Conservation (phyloP, 2,797 vertebrate species). For the Nasua narica region DNA sequence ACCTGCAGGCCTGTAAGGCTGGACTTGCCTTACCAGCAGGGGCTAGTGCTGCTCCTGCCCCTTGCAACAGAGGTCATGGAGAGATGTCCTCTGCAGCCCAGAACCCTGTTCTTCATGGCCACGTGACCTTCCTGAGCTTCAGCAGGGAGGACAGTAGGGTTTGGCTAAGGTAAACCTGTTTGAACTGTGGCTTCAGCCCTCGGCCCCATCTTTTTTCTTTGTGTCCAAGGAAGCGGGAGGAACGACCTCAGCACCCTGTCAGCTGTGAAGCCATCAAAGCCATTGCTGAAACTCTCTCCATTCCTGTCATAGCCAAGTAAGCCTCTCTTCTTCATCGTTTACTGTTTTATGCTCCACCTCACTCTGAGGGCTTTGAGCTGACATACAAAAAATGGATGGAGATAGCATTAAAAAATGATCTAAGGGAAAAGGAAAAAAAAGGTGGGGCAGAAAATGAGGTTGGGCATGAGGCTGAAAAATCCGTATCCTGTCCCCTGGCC, state of each 20-base stretch:
- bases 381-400: not conserved
- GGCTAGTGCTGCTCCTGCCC: not conserved
- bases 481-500: not conserved
- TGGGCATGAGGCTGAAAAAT: not conserved
- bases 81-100: not conserved
- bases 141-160: not conserved
- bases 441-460: not conserved
- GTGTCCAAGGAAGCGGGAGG: conserved; percentile 92
- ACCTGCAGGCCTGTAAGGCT: not conserved
- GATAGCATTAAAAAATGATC: not conserved
- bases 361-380: not conserved
- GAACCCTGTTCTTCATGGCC: not conserved
- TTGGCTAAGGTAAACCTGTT: not conserved
- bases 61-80: not conserved
- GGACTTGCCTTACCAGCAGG: not conserved
- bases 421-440: not conserved
- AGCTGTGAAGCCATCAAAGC: conserved; percentile 94
- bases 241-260: conserved; percentile 93
- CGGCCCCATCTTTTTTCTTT: conserved; percentile 40
- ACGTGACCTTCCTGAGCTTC: not conserved
- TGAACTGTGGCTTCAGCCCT: not conserved
- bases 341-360: not conserved
- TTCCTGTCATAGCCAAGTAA: conserved; percentile 98
- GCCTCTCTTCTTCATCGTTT: conserved; percentile 52
- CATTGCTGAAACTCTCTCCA: conserved; percentile 88